Percentiles rank a stretch among this genome's conserved stretches.
Evolutionary conservation across 2,797 vertebrate genomes (phyloP).

Genomic region (Myotis myotis): DNA sequence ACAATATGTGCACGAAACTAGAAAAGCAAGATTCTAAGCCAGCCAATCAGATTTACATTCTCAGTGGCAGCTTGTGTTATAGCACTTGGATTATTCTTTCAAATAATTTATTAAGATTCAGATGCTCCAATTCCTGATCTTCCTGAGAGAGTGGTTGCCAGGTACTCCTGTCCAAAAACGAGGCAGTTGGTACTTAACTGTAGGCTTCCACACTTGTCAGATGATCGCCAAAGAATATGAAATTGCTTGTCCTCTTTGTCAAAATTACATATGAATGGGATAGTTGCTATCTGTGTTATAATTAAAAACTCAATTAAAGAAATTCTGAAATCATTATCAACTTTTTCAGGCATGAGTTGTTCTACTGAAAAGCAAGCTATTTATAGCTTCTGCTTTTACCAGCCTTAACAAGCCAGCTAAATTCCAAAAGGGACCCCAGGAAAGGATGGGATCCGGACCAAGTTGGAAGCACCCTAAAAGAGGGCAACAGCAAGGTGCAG

Average conservation of each 20-base stretch:
- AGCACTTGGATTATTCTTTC: neutral
- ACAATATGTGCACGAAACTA: neutral
- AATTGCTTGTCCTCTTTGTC: slow-evolving; percentile 63
- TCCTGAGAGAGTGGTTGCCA: slow-evolving; percentile 25
- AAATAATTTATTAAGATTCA: slow-evolving; percentile 45
- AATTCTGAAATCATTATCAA: slow-evolving; percentile 68
- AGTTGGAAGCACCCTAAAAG: neutral
- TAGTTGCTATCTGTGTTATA: slow-evolving; percentile 63
- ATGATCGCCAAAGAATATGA: slow-evolving; percentile 60
- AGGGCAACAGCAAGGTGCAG: neutral
- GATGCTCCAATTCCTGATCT: slow-evolving; percentile 32
- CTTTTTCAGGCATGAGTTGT: slow-evolving; percentile 56
- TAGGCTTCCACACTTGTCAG: slow-evolving; percentile 33
- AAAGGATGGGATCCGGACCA: neutral
- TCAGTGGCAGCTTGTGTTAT: neutral
- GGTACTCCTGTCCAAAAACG: slow-evolving; percentile 25
- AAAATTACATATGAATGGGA: slow-evolving; percentile 53
- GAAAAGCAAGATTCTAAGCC: neutral
- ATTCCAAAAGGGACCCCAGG: neutral
- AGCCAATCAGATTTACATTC: neutral
- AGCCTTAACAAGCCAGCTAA: neutral
- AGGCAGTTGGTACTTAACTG: neutral
- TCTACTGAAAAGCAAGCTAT: slow-evolving; percentile 37
- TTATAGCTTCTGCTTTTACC: neutral
- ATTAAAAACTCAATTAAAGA: slow-evolving; percentile 76